Conservation (phyloP, 2,888 invertebrate genomes). For the Nasonia oneida region DNA sequence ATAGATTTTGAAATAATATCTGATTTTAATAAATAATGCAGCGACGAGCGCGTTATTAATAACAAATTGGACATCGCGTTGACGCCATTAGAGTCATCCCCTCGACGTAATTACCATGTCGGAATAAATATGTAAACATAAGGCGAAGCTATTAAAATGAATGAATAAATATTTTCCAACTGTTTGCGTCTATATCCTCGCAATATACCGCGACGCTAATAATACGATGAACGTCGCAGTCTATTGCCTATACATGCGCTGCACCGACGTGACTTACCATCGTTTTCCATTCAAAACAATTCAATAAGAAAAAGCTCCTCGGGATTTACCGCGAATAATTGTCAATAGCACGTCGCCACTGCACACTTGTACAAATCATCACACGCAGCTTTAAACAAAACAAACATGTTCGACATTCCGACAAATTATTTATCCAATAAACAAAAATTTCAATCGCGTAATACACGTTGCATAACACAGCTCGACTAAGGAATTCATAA, state of each 20-base stretch:
- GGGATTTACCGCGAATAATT: conserved; percentile 15
- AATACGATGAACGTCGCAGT: neutral
- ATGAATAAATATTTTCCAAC: conserved; percentile 27
- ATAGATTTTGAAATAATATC: too few relatives aligned
- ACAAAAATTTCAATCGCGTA: neutral
- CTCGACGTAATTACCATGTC: conserved; percentile 2
- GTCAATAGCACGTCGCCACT: conserved; percentile 20
- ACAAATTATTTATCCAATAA: neutral
- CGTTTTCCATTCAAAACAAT: conserved; percentile 26
- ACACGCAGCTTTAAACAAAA: neutral
- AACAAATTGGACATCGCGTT: conserved; percentile 20
- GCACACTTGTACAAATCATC: neutral
- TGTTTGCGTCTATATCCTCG: neutral
- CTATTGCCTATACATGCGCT: neutral
- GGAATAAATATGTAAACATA: neutral
- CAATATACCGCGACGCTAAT: neutral
- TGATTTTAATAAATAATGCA: neutral
- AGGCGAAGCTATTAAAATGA: neutral
- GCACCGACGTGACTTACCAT: neutral
- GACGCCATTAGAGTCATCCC: conserved; percentile 27
- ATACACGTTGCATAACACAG: neutral
- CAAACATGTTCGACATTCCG: neutral
- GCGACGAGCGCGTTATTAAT: neutral
- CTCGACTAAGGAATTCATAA: neutral
- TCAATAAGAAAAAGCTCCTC: neutral